Base-by-base conservation (phyloP, 2,113 vertebrate species). In the Bucco capensis region DNA sequence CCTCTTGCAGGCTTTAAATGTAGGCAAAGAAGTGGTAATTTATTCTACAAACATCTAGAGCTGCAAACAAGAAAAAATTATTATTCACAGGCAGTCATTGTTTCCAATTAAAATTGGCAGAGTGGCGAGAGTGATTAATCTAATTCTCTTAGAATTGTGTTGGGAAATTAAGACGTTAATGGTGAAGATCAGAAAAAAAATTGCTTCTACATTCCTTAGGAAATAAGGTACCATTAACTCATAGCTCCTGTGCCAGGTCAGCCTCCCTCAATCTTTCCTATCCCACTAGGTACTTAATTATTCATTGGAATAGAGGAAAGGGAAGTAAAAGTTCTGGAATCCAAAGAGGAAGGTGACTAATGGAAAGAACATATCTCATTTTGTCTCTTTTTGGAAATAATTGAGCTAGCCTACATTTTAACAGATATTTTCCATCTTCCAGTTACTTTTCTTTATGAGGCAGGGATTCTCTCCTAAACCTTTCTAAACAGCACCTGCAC, bases 161-260 rank as follows among this genome's bases (percentile, higher is more conserved):
- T 94, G 91, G 92, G 94, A 95, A 96, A 92, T 94, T 78, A 92
- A 92, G 89, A 83, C 83, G 69, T 90, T 95, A 95, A 95, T 93
- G n/a, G 61, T 23, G 76, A 94, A 92, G 81, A 94, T 88, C 24
- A 72, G 73, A 44, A 95, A 95, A n/a, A 88, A 92, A 83, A 65
- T 54, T 50, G n/a, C 33, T 81, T 83, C 44, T 86, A 12, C 5
- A 0, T 49, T 94, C 47, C 49, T 94, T 84, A 71, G 70, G 57
- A 95, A 94, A 84, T 84, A 93, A 81, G 49, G 65, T 35, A 84
- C 46, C 50, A 81, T 69, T 86, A 77, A 67, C 44, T 94, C 66
- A 37, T 71, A 81, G 70, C 49, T 93, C 40, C 42, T 64, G 77
- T 86, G 49, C 86, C 77, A 75, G 76, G 69, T 83, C 80, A 91